phyloP scores from a whole-genome alignment of 2,797 vertebrate species.

The Sebastes jordani region DNA sequence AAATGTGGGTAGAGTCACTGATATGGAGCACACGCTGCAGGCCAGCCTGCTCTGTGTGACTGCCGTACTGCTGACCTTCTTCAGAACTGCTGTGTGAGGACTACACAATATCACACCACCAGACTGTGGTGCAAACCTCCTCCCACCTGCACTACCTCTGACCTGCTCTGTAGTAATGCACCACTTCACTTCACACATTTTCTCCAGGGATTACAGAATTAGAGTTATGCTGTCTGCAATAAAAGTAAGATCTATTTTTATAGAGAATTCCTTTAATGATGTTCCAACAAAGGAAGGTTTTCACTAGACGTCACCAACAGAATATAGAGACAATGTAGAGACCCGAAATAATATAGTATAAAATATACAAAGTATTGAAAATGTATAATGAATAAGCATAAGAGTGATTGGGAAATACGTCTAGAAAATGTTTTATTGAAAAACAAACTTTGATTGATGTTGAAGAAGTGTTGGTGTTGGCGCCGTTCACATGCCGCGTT shows the following conservation, averaged over 20 bases:
- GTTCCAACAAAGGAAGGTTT: not conserved
- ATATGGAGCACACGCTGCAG: conserved; percentile 22
- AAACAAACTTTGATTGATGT: too few relatives aligned
- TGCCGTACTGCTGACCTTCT: conserved; percentile 48
- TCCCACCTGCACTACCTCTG: conserved; percentile 7
- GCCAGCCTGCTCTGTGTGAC: conserved; percentile 12
- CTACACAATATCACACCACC: conserved; percentile 14
- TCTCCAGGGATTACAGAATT: not conserved
- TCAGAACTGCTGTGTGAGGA: conserved; percentile 53
- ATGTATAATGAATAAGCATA: not conserved
- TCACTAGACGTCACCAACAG: not conserved
- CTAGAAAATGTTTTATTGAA: too few relatives aligned
- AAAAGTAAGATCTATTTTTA: not conserved
- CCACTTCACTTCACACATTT: not conserved
- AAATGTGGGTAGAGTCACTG: not conserved
- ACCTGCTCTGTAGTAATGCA: conserved; percentile 19
- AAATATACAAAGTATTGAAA: not conserved
- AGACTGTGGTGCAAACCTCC: conserved; percentile 36
- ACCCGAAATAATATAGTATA: not conserved
- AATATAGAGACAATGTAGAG: not conserved
- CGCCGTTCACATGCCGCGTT: too few relatives aligned
- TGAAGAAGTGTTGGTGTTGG: too few relatives aligned
- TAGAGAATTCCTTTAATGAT: not conserved
- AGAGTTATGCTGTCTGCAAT: not conserved
- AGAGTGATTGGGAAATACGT: not conserved